phyloP scores from a whole-genome alignment of 2,797 vertebrate species.

The Eulemur coronatus region DNA sequence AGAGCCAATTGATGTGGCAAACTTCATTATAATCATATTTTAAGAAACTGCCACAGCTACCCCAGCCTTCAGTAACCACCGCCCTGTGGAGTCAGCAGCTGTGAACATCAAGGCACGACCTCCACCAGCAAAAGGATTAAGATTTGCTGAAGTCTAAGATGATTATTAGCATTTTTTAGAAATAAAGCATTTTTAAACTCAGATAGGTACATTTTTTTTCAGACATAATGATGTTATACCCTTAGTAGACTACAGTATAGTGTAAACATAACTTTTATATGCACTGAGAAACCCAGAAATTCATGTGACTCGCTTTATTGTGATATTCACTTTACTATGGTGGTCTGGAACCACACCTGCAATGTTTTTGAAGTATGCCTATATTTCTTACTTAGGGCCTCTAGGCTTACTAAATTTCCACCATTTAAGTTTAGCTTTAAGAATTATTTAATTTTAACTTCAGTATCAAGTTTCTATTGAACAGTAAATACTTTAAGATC shows the following conservation, averaged over 20 bases:
- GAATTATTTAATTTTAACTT: constrained; percentile 28
- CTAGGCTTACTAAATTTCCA: not conserved
- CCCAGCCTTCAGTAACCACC: not conserved
- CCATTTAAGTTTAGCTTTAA: not conserved
- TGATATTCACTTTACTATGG: not conserved
- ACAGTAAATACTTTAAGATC: constrained; percentile 2
- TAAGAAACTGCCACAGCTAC: not conserved
- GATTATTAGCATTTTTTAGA: not conserved
- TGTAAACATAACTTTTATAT: not conserved
- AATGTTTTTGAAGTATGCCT: not conserved
- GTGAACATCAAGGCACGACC: not conserved
- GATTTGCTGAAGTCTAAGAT: not conserved
- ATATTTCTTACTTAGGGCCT: not conserved
- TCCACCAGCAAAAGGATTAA: not conserved
- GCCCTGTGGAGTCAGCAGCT: not conserved
- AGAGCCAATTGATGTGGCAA: not conserved
- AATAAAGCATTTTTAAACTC: not conserved
- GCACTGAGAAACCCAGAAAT: not conserved
- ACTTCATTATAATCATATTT: not conserved
- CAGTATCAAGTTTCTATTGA: constrained; percentile 29
- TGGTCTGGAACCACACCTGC: not conserved
- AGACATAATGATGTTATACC: not conserved
- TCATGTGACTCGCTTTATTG: not conserved
- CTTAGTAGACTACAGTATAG: not conserved
- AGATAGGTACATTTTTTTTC: not conserved